phyloP scores from a whole-genome alignment of 2,888 invertebrate species.

The Tachystola acroxantha region DNA sequence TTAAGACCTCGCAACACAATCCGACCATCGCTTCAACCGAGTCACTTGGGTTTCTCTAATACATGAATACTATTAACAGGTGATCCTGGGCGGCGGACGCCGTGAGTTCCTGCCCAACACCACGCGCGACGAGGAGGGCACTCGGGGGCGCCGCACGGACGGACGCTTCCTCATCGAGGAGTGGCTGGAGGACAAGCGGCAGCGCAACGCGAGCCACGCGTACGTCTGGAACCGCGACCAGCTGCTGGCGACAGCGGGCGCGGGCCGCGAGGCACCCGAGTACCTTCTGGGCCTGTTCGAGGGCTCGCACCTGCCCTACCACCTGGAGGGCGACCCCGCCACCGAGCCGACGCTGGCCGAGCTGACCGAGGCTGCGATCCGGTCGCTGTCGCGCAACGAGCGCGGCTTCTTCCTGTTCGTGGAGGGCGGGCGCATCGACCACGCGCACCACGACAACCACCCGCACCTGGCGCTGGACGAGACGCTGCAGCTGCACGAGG shows the following conservation, averaged over 20 bases:
- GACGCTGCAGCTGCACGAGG: slow-evolving; percentile 80
- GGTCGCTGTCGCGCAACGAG: slow-evolving; percentile 78
- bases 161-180: slow-evolving; percentile 77
- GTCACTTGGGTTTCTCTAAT: too few relatives aligned
- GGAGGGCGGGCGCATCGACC: slow-evolving; percentile 81
- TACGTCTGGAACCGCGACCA: slow-evolving; percentile 72
- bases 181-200: slow-evolving; percentile 67
- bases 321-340: slow-evolving; percentile 33
- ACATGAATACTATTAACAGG: slow-evolving; percentile 16
- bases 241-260: slow-evolving; percentile 40
- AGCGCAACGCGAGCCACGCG: slow-evolving; percentile 22
- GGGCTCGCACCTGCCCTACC: slow-evolving; percentile 67
- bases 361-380: slow-evolving; percentile 79
- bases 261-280: slow-evolving; percentile 55
- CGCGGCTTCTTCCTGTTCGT: slow-evolving; percentile 87
- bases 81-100: slow-evolving; percentile 79
- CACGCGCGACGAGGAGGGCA: slow-evolving; percentile 56
- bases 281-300: slow-evolving; percentile 68
- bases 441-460: slow-evolving; percentile 79
- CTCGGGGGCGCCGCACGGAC: slow-evolving; percentile 68
- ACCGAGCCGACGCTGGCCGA: slow-evolving; percentile 79
- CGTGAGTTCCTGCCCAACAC: slow-evolving; percentile 63
- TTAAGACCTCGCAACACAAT: too few relatives aligned
- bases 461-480: slow-evolving; percentile 81
- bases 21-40: too few relatives aligned